Percentiles rank a stretch among this genome's conserved stretches.
Evolutionary conservation across 2,113 vertebrate genomes (phyloP).

Genomic region (Aleadryas rufinucha): DNA sequence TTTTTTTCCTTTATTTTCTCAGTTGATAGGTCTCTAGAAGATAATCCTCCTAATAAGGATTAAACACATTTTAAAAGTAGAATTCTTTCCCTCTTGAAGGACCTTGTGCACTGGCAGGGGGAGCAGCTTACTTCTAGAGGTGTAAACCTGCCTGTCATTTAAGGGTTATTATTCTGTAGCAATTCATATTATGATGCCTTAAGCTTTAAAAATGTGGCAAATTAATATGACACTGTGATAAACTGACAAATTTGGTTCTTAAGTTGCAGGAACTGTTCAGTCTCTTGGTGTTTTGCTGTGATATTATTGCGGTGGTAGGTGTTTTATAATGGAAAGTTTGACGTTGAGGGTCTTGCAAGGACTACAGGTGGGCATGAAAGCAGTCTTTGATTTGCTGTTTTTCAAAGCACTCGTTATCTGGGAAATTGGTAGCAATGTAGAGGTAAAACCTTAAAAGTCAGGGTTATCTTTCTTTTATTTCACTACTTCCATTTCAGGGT

Average conservation of each 20-base stretch:
- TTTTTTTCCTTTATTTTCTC: not conserved
- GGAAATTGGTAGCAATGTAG: not conserved
- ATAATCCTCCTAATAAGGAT: not conserved
- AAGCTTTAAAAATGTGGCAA: not conserved
- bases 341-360: not conserved
- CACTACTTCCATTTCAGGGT: not conserved
- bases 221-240: not conserved
- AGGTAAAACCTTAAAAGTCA: not conserved
- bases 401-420: not conserved
- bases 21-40: not conserved
- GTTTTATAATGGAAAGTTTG: not conserved
- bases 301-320: not conserved
- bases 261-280: not conserved
- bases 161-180: not conserved
- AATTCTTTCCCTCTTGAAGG: not conserved
- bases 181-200: not conserved
- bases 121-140: not conserved
- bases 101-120: not conserved
- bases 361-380: not conserved
- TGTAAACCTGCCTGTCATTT: not conserved
- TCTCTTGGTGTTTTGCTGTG: not conserved
- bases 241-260: not conserved
- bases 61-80: not conserved
- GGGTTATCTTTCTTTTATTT: not conserved
- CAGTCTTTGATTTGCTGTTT: conserved; percentile 18